Conservation (phyloP, 2,797 vertebrate genomes). For the Acestrorhynchus altus region DNA sequence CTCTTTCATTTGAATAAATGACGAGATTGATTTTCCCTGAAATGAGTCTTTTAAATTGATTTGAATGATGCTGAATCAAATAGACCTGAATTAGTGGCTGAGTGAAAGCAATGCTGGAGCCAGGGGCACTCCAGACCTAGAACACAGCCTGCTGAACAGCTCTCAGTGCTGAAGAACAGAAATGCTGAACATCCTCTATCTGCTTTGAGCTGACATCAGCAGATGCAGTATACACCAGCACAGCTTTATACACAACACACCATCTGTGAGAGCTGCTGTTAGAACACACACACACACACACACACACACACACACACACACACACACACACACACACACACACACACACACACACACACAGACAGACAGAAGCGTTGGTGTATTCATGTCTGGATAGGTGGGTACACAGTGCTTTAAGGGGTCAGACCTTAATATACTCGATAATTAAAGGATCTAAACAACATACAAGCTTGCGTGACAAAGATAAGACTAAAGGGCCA, state of each 20-base stretch:
- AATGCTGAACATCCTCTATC: constrained; percentile 84
- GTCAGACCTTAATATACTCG: too few relatives aligned
- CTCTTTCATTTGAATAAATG: too few relatives aligned
- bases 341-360: constrained; percentile 36
- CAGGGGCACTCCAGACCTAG: background rate
- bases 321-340: constrained; percentile 13
- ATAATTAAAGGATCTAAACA: too few relatives aligned
- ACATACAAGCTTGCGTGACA: too few relatives aligned
- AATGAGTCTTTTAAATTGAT: too few relatives aligned
- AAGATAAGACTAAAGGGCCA: too few relatives aligned
- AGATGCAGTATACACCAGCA: constrained; percentile 91
- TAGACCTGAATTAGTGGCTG: background rate
- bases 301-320: constrained; percentile 71
- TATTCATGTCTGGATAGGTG: too few relatives aligned
- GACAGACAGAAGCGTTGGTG: constrained; percentile 79
- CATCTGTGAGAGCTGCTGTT: constrained; percentile 94
- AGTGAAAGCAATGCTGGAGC: background rate
- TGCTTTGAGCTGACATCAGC: constrained; percentile 97
- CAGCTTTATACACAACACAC: constrained; percentile 88
- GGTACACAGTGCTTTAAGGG: too few relatives aligned
- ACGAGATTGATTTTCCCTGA: too few relatives aligned
- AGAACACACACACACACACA: constrained; percentile 73
- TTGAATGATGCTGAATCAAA: too few relatives aligned
- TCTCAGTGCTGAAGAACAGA: constrained; percentile 74
- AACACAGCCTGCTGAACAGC: background rate